A percentile compares a stretch with the other conserved stretches of the same genome.
Evolutionary conservation across 1,140 invertebrate genomes (phyloP).

Genomic region (Brachionus asplanchnoidis): DNA sequence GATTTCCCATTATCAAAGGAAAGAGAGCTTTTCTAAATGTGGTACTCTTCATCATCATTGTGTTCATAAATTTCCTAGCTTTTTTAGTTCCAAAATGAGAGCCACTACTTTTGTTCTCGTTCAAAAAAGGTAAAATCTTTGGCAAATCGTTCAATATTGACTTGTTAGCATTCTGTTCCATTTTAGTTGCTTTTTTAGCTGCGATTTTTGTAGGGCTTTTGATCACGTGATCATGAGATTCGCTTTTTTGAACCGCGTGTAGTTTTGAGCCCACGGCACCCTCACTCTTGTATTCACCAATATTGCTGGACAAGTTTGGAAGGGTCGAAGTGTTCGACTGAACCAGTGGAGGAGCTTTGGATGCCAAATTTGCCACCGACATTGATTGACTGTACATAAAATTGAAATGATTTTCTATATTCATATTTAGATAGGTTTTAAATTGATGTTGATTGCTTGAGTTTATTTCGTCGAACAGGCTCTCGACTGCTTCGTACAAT

Average conservation of each 20-base stretch:
- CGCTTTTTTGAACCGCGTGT: not conserved
- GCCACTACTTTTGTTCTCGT: not conserved
- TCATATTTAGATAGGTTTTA: conserved; percentile 34
- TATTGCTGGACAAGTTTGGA: not conserved
- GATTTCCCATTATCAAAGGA: not conserved
- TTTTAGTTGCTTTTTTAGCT: not conserved
- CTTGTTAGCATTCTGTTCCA: not conserved
- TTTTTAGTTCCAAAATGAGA: not conserved
- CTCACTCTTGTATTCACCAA: not conserved
- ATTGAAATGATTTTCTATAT: conserved; percentile 37
- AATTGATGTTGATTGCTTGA: conserved; percentile 29
- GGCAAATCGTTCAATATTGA: not conserved
- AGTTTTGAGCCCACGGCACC: not conserved
- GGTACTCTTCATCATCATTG: conserved; percentile 24
- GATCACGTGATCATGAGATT: not conserved
- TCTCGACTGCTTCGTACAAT: conserved; percentile 7
- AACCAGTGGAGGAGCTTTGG: not conserved
- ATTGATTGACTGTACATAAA: conserved; percentile 9
- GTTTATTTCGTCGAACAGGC: conserved; percentile 2
- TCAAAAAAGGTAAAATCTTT: not conserved
- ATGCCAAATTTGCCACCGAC: not conserved
- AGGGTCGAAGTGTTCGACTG: not conserved
- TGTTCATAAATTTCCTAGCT: conserved; percentile 35
- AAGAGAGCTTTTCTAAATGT: not conserved
- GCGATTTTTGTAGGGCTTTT: not conserved